Evolutionary conservation across 2,888 invertebrate genomes (phyloP), one percentile per base, ranked within the genome.

Genomic region (Drosophila mayaguana): DNA sequence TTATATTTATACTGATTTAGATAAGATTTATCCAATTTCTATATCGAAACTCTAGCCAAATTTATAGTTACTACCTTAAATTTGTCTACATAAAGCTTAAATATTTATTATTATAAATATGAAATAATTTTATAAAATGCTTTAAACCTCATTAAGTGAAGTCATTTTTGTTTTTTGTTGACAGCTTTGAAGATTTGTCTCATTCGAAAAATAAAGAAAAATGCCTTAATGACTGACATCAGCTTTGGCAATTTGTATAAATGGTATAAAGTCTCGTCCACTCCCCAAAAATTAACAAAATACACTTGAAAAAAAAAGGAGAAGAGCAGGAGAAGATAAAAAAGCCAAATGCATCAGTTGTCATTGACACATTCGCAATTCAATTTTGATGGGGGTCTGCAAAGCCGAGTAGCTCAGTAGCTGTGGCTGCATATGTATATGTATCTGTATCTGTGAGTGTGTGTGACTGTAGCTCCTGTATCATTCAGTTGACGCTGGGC

Each of bases 341-440:
- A 45, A 34, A 66, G n/a, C 20, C 16, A 25, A 66, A 22, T 28
- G 65, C 69, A 55, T 66, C 66, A 48, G 40, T 22, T 69, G 70
- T 18, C 46, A 69, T 66, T 68, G 69, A 66, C 54, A 65, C 34
- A 28, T 51, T 51, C 36, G 36, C 65, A 28, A 28, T n/a, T 51
- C 43, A 48, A 48, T 46, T n/a, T 68, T 65, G 65, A 65, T 46
- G 65, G 54, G 54, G 68, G 54, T 65, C 55, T 34, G 22, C 5
- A 16, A n/a, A 34, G 12, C 11, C 16, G 38, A 40, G 34, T n/a
- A 20, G 43, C 34, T 50, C n/a, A 50, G 64, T 50, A 28, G 48
- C 40, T 64, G 34, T 42, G 28, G 22, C 40, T 50, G 25, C 32
- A 43, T 6, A 4, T 45, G 20, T 61, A 36, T 28, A 16, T 42